Percentiles rank a stretch among this genome's conserved stretches.
These are phyloP conservation scores for Oryctolagus cuniculus DNA, from an alignment of 2,113 vertebrate species.

Conservation along the genomic window DNA sequence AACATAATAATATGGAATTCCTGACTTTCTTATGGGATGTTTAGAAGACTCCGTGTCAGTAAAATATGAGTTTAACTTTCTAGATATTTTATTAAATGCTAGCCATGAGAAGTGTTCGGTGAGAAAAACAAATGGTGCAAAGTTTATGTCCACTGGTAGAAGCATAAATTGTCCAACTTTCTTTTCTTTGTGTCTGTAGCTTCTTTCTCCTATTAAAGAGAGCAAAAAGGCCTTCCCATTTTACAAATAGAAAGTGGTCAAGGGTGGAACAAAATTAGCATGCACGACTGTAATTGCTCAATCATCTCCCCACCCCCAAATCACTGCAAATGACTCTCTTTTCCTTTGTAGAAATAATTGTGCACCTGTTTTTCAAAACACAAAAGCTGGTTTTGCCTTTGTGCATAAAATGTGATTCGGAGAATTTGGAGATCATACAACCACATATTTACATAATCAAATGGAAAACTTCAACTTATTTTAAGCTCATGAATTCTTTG, in stretches of 20 bases:
- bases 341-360: conserved; percentile 75
- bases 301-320: conserved; percentile 50
- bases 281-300: conserved; percentile 63
- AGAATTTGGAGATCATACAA: conserved; percentile 66
- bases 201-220: conserved; percentile 45
- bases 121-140: not conserved
- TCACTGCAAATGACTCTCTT: conserved; percentile 63
- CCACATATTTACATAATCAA: conserved; percentile 76
- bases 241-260: conserved; percentile 58
- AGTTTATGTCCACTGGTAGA: not conserved
- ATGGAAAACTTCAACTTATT: conserved; percentile 75
- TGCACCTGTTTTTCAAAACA: conserved; percentile 75
- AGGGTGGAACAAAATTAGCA: conserved; percentile 66
- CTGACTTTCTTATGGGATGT: not conserved
- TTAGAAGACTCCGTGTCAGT: not conserved
- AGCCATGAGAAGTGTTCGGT: not conserved
- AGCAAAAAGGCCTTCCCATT: conserved; percentile 36
- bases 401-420: conserved; percentile 63
- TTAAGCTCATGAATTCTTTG: conserved; percentile 56
- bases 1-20: not conserved
- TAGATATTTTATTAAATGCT: conserved; percentile 15
- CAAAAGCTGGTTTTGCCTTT: conserved; percentile 73
- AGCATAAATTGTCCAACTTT: not conserved
- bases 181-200: conserved; percentile 70
- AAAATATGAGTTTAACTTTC: not conserved